A percentile compares a stretch with the other conserved stretches of the same genome.
These are phyloP conservation scores for Ennomos quercinarius DNA, from an alignment of 2,888 invertebrate genomes.

Conservation along the genomic window DNA sequence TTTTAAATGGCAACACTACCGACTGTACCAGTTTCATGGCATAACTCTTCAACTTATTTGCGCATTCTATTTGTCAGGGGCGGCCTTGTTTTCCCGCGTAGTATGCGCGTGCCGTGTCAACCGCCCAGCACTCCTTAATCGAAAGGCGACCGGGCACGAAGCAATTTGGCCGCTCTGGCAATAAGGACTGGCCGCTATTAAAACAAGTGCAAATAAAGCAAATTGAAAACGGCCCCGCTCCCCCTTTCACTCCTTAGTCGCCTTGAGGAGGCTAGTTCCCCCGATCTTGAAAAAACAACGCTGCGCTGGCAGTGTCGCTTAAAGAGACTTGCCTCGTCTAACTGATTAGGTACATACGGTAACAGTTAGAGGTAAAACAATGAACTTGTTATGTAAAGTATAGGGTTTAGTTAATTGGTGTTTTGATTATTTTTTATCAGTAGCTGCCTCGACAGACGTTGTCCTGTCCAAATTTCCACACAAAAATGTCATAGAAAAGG, in stretches of 20 bases:
- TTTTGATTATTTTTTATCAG: no score
- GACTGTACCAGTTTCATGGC: constrained; percentile 1
- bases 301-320: constrained; percentile 47
- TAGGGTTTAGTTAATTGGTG: background rate
- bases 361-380: background rate
- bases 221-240: constrained; percentile 78
- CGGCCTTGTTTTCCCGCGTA: constrained; percentile 69
- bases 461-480: no score
- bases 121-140: constrained; percentile 66
- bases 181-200: constrained; percentile 83
- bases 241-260: constrained; percentile 34
- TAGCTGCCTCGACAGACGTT: no score
- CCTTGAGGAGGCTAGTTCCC: constrained; percentile 58
- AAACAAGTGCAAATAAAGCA: constrained; percentile 85
- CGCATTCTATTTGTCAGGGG: constrained; percentile 49
- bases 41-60: constrained; percentile 38
- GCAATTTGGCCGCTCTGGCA: constrained; percentile 81
- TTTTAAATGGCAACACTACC: background rate
- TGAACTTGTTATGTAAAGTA: background rate
- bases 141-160: constrained; percentile 82
- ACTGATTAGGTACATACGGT: background rate
- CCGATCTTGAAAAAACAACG: constrained; percentile 68
- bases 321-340: constrained; percentile 55
- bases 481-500: no score
- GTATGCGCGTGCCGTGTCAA: constrained; percentile 41